Percentiles rank a stretch among this genome's conserved stretches.
phyloP scores from a whole-genome alignment of 2,797 vertebrate genomes.

The Siniperca obscura region DNA sequence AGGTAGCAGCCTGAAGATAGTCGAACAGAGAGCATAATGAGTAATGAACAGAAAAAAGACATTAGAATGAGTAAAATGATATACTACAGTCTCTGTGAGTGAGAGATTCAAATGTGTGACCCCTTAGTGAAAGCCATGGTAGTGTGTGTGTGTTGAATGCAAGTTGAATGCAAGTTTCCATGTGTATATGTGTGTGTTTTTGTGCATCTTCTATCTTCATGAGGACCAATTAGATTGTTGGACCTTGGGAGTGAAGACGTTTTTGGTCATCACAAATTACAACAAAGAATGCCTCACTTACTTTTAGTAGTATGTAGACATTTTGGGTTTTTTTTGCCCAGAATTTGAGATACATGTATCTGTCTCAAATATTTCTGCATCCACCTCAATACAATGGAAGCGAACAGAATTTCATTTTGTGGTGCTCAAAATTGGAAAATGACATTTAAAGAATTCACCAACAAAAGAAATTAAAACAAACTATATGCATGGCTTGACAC shows the following conservation, averaged over 20 bases:
- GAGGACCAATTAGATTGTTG: too few species aligned
- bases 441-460: not conserved
- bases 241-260: not conserved
- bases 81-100: slow-evolving; percentile 23
- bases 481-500: not conserved
- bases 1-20: slow-evolving; percentile 29
- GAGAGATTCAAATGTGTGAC: slow-evolving; percentile 4
- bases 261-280: not conserved
- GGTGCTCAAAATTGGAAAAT: not conserved
- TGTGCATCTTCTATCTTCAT: not conserved
- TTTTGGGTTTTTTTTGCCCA: not conserved
- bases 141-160: not conserved
- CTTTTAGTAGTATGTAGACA: not conserved
- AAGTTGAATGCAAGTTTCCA: not conserved
- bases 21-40: slow-evolving; percentile 52
- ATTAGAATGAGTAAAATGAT: slow-evolving; percentile 49
- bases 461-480: not conserved
- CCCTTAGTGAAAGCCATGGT: not conserved
- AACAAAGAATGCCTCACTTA: not conserved
- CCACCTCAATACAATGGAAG: too few species aligned
- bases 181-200: not conserved
- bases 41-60: slow-evolving; percentile 48
- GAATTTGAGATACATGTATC: not conserved
- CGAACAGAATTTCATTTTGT: too few species aligned
- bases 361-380: too few species aligned